phyloP scores from a whole-genome alignment of 35 echinoderm and acorn worm genomes.

The Chiridota heheva region DNA sequence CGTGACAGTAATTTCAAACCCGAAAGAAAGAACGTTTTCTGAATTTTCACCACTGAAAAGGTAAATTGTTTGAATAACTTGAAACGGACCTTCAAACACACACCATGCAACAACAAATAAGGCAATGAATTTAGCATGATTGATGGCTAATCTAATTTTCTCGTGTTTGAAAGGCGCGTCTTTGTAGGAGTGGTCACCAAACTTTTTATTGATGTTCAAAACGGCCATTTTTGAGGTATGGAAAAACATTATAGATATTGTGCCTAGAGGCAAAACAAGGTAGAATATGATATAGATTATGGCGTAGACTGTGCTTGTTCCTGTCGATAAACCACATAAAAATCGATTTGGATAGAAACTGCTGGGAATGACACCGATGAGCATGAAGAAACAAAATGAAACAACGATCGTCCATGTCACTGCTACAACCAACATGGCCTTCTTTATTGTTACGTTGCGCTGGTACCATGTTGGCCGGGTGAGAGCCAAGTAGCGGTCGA shows the following conservation, averaged over 20 bases:
- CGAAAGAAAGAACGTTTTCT: slow-evolving; percentile 17
- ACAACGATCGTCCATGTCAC: slow-evolving; percentile 8
- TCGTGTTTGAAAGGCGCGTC: slow-evolving; percentile 17
- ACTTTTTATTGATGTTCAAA: not conserved
- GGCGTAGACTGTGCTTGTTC: not conserved
- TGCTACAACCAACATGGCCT: not conserved
- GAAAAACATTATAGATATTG: slow-evolving; percentile 20
- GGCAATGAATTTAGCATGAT: slow-evolving; percentile 23
- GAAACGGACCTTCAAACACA: slow-evolving; percentile 22
- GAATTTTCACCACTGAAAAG: slow-evolving; percentile 16
- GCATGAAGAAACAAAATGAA: not conserved
- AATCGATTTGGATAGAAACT: slow-evolving; percentile 19
- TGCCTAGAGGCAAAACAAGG: slow-evolving; percentile 8
- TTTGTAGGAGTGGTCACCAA: not conserved
- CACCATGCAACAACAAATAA: slow-evolving; percentile 25
- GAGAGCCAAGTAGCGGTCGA: slow-evolving; percentile 16
- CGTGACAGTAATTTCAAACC: not conserved
- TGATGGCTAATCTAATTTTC: slow-evolving; percentile 4
- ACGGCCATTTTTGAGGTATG: slow-evolving; percentile 13
- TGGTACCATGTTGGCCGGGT: slow-evolving; percentile 23
- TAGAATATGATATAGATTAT: slow-evolving; percentile 15
- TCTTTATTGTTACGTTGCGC: not conserved
- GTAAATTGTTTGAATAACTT: slow-evolving; percentile 28
- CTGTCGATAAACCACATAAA: slow-evolving; percentile 2
- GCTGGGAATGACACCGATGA: slow-evolving; percentile 19